Evolutionary conservation across 2,888 invertebrate species (phyloP), one percentile per base, ranked within the genome.

Genomic region (Sesamia inferens): DNA sequence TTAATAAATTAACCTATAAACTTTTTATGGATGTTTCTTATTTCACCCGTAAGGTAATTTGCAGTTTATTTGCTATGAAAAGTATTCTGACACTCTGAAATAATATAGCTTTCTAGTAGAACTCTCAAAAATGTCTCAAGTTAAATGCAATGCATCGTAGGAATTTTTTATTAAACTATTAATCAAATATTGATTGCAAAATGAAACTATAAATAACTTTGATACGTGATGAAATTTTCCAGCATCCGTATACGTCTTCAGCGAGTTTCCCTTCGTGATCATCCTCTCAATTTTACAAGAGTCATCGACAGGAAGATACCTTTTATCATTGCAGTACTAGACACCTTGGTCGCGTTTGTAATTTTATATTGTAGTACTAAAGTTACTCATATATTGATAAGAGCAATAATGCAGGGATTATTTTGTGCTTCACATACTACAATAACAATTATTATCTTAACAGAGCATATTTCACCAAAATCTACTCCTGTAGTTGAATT

Each of bases 391-490:
- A 79, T 90, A 11, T 44, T 90, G 6, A 81, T 88, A 42, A 86
- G 87, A 44, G 62, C 71, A 64, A 78, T 87, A 8, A 81, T 89
- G 66, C 81, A 77, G 48, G 83, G 82, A 42, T 62, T 79, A 2
- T 74, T 66, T n/a, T 19, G 31, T 62, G 84, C 85, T 3, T 57
- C 79, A 0, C 63, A 76, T 6, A 70, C 63, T 0, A 73, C 74
- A 0, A 47, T 88, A 6, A 65, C 82, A 6, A 5, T 87, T 0
- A 54, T 88, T 39, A 75, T 91, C 2, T 5, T 90, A 19, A 85
- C 90, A 2, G 91, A 91, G 42, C 90, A 88, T 19, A 84, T 82
- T 22, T 89, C 88, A 7, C 89, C 91, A 2, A 81, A 76, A 68
- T 86, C 90, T 74, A 70, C 90, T n/a, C n/a, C n/a, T n/a, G n/a